Evolutionary conservation across 2,888 invertebrate species (phyloP), one percentile per base, ranked within the genome.

Genomic region (Drosophila atripex): DNA sequence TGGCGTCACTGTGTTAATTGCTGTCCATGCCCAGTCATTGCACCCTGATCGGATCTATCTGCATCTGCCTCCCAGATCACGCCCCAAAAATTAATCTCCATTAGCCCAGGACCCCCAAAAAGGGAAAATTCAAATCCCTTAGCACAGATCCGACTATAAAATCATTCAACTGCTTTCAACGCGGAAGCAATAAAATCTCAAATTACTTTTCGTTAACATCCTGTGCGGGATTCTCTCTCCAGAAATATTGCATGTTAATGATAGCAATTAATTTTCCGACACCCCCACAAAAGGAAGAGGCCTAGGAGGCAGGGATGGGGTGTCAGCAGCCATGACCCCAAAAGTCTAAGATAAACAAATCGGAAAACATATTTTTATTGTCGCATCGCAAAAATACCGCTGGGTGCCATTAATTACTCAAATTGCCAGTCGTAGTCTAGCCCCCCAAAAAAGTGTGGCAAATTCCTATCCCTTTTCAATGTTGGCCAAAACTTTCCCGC

Each of bases 391-490:
- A 78, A 73, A 76, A 65, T 76, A 70, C 89, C 89, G 76, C 82
- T 89, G 89, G 88, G 88, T 73, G 76, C 88, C 66, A 89, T 88
- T 88, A 89, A 89, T 88, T 89, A 88, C 83, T 78, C 75, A 78
- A 83, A 80, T 80, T 18, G 35, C 35, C 14, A 35, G 39, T 11
- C 39, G 18, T 18, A 41, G 39, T 18, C 25, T 35, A 28, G 38
- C 16, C 55, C 53, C 53, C 38, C 18, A 18, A 43, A 18, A 51
- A 38, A 58, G 71, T 82, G 78, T 78, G 70, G 78, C 88, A 66
- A 89, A 89, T 88, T 59, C 77, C 77, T 85, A 88, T 87, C 84
- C 85, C 68, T 86, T 82, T 77, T 78, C 86, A 78, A 83, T 80
- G 80, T 77, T 63, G 61, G 58, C 63, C 46, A 70, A 72, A 73